Percentiles rank a stretch among this genome's conserved stretches.
phyloP scores from a whole-genome alignment of 2,113 vertebrate species.

The Neopipo cinnamomea region DNA sequence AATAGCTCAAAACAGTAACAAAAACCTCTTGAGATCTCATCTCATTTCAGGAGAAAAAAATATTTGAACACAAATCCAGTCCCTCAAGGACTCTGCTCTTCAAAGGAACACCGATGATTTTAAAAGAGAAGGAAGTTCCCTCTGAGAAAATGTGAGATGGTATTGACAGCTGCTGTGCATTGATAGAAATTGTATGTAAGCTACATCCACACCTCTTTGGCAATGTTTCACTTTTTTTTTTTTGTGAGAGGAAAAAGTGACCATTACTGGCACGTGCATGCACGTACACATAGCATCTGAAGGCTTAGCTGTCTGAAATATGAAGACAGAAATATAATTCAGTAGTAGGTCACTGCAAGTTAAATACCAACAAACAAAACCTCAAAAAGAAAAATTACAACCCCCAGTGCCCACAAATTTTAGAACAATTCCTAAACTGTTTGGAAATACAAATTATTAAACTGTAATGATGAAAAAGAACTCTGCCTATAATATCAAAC shows the following conservation, averaged over 20 bases:
- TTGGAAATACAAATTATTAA: neutral
- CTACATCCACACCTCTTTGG: neutral
- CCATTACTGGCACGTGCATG: neutral
- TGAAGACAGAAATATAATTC: neutral
- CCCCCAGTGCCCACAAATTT: accelerated
- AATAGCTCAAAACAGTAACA: conserved; percentile 1
- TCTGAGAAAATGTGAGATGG: neutral
- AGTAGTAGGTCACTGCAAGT: neutral
- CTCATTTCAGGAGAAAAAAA: neutral
- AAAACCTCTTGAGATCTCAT: neutral
- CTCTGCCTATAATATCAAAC: neutral
- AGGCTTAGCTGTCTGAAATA: neutral
- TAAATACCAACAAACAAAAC: neutral
- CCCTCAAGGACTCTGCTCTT: neutral
- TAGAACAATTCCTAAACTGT: neutral
- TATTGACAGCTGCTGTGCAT: neutral
- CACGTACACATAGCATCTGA: neutral
- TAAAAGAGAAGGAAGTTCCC: neutral
- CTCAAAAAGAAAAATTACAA: neutral
- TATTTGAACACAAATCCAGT: neutral
- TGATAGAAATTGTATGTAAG: neutral
- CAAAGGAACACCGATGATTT: neutral
- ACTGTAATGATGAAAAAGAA: neutral
- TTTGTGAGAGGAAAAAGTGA: neutral
- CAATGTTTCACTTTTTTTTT: neutral